phyloP scores from a whole-genome alignment of 64 coral and sea anemone species.

The Stichodactyla mertensii region DNA sequence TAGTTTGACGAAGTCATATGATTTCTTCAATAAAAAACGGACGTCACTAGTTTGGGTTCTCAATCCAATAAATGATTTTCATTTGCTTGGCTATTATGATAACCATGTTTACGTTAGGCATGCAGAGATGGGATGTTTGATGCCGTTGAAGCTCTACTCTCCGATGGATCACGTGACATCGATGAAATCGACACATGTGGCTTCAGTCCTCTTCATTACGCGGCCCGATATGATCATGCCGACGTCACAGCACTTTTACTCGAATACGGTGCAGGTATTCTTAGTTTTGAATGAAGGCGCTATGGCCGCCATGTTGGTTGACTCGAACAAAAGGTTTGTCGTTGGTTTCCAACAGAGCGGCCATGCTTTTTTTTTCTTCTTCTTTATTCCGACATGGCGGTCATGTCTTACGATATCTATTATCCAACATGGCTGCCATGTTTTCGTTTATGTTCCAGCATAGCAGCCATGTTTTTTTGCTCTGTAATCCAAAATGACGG shows the following conservation, averaged over 20 bases:
- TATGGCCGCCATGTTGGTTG: not conserved
- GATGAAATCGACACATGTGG: conserved; percentile 10
- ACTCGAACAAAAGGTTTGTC: not conserved
- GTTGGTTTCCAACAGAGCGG: not conserved
- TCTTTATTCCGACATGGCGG: too few relatives aligned
- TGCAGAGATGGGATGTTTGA: conserved; percentile 26
- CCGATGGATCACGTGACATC: not conserved
- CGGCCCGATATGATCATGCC: conserved; percentile 17
- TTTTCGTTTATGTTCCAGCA: not conserved
- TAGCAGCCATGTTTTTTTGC: not conserved
- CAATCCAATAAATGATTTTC: too few relatives aligned
- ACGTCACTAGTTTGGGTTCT: too few relatives aligned
- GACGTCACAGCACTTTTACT: conserved; percentile 34
- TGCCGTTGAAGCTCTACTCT: not conserved
- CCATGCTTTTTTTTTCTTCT: too few relatives aligned
- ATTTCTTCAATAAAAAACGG: too few relatives aligned
- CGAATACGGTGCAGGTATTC: conserved; percentile 35
- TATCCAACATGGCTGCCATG: too few relatives aligned
- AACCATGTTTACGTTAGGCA: not conserved
- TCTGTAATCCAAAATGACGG: too few relatives aligned
- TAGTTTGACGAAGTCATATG: too few relatives aligned
- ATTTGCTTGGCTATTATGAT: not conserved
- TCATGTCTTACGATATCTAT: too few relatives aligned
- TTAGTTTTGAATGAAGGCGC: not conserved
- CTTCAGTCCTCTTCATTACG: conserved; percentile 36